These are phyloP conservation scores for Hydrolagus colliei DNA, from an alignment of 2,797 vertebrate genomes.

Conservation along the genomic window DNA sequence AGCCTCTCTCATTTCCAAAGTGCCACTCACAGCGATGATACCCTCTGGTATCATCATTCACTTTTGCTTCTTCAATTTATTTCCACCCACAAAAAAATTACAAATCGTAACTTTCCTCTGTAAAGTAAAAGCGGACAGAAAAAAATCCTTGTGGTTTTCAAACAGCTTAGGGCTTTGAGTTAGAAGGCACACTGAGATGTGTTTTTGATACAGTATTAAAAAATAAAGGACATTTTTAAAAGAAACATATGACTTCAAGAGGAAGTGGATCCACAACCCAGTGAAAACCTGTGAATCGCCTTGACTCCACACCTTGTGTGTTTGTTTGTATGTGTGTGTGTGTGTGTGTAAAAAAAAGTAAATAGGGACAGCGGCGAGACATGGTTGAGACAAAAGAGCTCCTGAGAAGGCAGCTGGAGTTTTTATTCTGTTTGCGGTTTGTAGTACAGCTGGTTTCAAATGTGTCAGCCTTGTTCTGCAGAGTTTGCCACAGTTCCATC, in stretches of 20 bases:
- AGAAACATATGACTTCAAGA: neutral
- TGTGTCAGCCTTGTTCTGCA: conserved; percentile 70
- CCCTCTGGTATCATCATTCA: no score
- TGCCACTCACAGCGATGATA: no score
- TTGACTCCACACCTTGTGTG: neutral
- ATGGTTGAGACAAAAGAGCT: conserved; percentile 77
- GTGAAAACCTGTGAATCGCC: neutral
- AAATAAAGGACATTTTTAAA: neutral
- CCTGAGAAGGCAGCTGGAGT: conserved; percentile 83
- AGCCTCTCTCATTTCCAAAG: no score
- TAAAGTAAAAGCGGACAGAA: neutral
- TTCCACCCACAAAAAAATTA: neutral
- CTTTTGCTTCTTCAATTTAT: no score
- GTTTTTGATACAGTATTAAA: neutral
- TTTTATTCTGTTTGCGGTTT: conserved; percentile 77
- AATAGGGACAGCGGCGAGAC: conserved; percentile 64
- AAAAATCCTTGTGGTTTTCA: neutral
- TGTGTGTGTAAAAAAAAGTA: conserved; percentile 47
- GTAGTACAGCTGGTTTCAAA: conserved; percentile 87
- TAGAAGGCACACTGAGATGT: neutral
- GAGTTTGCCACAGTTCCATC: conserved; percentile 54
- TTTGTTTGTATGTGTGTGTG: conserved; percentile 50
- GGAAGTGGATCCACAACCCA: no score
- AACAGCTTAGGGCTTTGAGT: neutral
- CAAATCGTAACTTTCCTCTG: neutral